These are phyloP conservation scores for Sogatella furcifera DNA, from an alignment of 1,140 invertebrate species.

Conservation along the genomic window DNA sequence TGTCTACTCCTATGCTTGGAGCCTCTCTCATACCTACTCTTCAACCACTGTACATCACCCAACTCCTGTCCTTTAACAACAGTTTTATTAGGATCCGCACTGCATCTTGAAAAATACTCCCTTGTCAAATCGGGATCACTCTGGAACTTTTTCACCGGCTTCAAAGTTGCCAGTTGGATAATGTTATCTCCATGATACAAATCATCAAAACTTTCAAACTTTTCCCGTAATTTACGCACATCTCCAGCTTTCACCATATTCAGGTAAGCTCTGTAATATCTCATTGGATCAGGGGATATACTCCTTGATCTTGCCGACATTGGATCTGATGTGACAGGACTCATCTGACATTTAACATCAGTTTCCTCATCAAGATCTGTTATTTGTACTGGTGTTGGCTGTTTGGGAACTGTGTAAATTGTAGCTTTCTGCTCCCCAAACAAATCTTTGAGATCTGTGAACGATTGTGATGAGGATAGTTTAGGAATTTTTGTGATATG, in stretches of 20 bases:
- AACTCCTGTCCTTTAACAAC: conserved; percentile 40
- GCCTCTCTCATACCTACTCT: conserved; percentile 44
- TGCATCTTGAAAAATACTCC: conserved; percentile 40
- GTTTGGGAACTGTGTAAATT: conserved; percentile 12
- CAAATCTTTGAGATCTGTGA: conserved; percentile 60
- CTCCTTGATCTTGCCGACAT: conserved; percentile 19
- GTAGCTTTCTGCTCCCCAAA: conserved; percentile 48
- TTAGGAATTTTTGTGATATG: background rate
- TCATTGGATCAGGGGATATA: conserved; percentile 52
- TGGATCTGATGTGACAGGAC: conserved; percentile 16
- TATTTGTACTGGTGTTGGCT: conserved; percentile 4
- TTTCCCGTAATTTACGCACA: conserved; percentile 56
- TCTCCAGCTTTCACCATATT: conserved; percentile 60
- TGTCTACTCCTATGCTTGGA: conserved; percentile 37
- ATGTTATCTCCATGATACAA: conserved; percentile 13
- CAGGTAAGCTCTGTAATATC: conserved; percentile 54
- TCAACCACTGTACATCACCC: conserved; percentile 48
- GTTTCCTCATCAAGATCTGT: background rate
- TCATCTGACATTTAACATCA: conserved; percentile 4
- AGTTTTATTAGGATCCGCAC: conserved; percentile 32
- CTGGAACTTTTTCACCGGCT: conserved; percentile 43
- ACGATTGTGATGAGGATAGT: conserved; percentile 40
- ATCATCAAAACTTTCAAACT: conserved; percentile 56
- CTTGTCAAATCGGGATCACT: conserved; percentile 64
- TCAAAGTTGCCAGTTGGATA: conserved; percentile 5